These are phyloP conservation scores for Menura novaehollandiae DNA, from an alignment of 2,113 vertebrate species.

Conservation along the genomic window DNA sequence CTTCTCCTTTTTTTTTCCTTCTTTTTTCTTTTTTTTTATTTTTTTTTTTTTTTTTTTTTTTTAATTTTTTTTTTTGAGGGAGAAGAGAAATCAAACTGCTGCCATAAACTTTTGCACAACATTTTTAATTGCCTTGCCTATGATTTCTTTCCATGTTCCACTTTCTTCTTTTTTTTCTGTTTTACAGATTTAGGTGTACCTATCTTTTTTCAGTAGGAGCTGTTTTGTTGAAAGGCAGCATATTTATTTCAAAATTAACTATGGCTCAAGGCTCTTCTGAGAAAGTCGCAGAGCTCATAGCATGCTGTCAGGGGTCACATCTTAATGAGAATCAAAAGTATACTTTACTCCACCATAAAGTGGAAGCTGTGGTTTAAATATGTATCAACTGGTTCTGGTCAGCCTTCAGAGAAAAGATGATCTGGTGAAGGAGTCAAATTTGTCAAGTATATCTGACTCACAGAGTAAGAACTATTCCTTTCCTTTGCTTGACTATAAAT, in stretches of 20 bases:
- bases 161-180: neutral
- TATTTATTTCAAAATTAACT: neutral
- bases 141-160: neutral
- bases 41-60: too few species aligned
- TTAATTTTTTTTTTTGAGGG: neutral
- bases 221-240: neutral
- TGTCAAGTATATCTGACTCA: neutral
- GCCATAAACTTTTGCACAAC: neutral
- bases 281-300: neutral
- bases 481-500: neutral
- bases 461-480: neutral
- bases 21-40: too few species aligned
- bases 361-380: neutral
- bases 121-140: neutral
- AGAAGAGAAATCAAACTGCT: neutral
- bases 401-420: neutral
- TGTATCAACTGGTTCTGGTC: neutral
- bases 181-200: neutral
- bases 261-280: neutral
- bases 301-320: neutral
- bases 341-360: neutral
- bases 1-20: neutral
- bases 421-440: neutral
- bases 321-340: neutral
- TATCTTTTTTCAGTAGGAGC: neutral